Evolutionary conservation across 2,113 vertebrate species (phyloP), one percentile per base, ranked within the genome.

Genomic region (Spizaetus ornatus): DNA sequence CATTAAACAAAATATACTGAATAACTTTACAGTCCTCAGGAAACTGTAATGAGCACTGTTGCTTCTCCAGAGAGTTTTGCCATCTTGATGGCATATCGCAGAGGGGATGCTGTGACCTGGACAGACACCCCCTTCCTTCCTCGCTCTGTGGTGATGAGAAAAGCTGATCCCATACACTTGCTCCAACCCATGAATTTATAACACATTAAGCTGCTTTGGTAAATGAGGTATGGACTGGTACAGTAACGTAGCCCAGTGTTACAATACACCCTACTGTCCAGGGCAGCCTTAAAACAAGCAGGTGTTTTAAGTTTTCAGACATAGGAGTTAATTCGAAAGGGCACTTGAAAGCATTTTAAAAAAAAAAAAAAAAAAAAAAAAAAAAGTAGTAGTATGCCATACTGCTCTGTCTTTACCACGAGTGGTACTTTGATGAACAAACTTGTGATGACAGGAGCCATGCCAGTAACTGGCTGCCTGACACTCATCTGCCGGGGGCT

Each of bases 251-350:
- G 17, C 2, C 0, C 58, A 38, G 17, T 1, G 31, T 20, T 58
- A 53, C 31, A 42, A 13, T 1, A 25, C 13, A 65, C 16, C 0
- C 0, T 4, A 17, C 14, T 0, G 0, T 5, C 32, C 43, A 1
- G 0, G 38, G 26, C 48, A 81, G 48, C 43, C 59, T 56, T 43
- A 38, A 77, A 94, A 74, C 62, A 56, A 63, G 43, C 2, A n/a
- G 12, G 4, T 34, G 25, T 66, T 53, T 52, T 0, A 53, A 29
- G 23, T 70, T 42, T 52, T 45, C 55, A 82, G 21, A 14, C 15
- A 3, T 2, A 78, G 40, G 9, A 19, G 19, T 32, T 13, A 1
- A 72, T 73, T 47, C 79, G 38, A 45, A 63, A 82, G 55, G 11
- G 22, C 34, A 80, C 16, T 32, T 86, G 34, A 19, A 69, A 65